Base-by-base conservation (phyloP, 1,140 invertebrate species). In the Pogonognathellus flavescens region DNA sequence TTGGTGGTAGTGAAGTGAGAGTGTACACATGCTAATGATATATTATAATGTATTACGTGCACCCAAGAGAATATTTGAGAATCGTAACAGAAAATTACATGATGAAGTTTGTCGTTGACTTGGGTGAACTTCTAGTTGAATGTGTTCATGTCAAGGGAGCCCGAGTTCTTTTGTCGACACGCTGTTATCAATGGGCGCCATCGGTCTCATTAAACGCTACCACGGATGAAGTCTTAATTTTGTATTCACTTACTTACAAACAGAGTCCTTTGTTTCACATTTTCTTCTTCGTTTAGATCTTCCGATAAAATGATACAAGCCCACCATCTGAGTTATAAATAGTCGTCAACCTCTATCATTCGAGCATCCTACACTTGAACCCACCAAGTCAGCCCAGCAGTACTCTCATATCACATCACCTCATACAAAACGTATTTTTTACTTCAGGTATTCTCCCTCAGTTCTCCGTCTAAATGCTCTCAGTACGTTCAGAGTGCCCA, bases 151-250 rank as follows among this genome's bases (percentile, higher is more conserved):
- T 83, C 82, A 62, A 53, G 20, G 57, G n/a, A 25, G 55, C 82
- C 25, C 31, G 81, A 83, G 70, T 86, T 85, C 84, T 76, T 87
- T 87, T 87, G 86, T 87, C 82, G 86, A 85, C 86, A 85, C 84
- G 55, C 10, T 60, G 82, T n/a, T 88, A 88, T 88, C 88, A 59
- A n/a, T 80, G 86, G 88, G 88, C 88, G 88, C 88, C 88, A 88
- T 88, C 88, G 85, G 60, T 80, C 88, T 88, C 88, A 88, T 88
- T 88, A 88, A 86, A 87, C 83, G 88, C 88, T 86, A 86, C 86
- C 82, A 85, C 53, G 85, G 85, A 87, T 86, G 87, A 83, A 86
- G 80, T 84, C 85, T 88, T 88, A 88, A 88, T 88, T 87, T 88
- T 83, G 84, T 86, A 86, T 82, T 85, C 55, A 83, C 62, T 82